Base-by-base conservation (phyloP, 2,797 vertebrate species). In the Rhinoraja longicauda region DNA sequence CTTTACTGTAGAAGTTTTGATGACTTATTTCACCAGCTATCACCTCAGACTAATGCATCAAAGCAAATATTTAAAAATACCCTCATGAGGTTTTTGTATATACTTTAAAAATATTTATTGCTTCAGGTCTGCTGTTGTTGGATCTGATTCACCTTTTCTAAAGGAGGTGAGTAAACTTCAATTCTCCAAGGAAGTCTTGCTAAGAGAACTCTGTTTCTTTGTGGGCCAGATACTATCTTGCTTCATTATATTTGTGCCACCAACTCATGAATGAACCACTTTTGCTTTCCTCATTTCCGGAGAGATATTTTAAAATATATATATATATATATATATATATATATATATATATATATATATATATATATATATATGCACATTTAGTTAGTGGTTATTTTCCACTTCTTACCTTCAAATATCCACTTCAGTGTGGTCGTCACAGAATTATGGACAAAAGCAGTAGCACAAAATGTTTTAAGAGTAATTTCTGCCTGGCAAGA, bases 1-100 rank as follows among this genome's bases (percentile, higher is more conserved):
- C 97, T 96, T 95, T 97, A 96, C 96, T 97, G 97, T 97, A 96
- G 96, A 97, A 96, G 96, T 96, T 53, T 53, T 45, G 90, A 75
- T 53, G 26, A 92, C 39, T 29, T 92, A 73, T 45, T 92, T 57
- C 90, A 92, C 6, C n/a, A 53, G 90, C 70, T 57, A 73, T 75
- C 90, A 92, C 29, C 26, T 53, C 70, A 91, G 39, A 73, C 36
- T 53, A 92, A 39, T 4, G 24, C 15, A 62, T 92, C 70, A 75
- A 45, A 70, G 6, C 90, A 92, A 92, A 92, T 75, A 72, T 75
- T 92, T 75, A 53, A 75, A 92, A 73, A 75, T 92, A 92, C 90
- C 90, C 70, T 92, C 15, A 88, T 88, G 64, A 36, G 84, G 57
- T 67, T 75, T 92, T 72, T 70, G 21, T 59, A 32, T 9, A 64